These are phyloP conservation scores for Moxostoma hubbsi DNA, from an alignment of 2,797 vertebrate genomes.

Conservation along the genomic window DNA sequence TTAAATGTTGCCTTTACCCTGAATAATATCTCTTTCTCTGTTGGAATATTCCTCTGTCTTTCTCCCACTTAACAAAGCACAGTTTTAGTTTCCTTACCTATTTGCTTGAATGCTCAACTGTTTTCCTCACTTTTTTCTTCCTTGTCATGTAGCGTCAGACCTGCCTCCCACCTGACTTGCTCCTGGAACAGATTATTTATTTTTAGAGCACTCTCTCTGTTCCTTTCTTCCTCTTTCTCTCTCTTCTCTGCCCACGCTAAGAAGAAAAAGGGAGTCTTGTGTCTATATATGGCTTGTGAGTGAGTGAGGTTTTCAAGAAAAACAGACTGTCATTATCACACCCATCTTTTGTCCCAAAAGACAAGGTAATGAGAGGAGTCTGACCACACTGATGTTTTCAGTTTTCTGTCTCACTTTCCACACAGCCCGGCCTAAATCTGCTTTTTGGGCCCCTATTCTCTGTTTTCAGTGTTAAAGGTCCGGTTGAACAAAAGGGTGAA, in stretches of 20 bases:
- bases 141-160: constrained; percentile 60
- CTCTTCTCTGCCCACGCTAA: constrained; percentile 60
- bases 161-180: constrained; percentile 74
- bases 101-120: constrained; percentile 16
- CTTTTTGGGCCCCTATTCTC: background rate
- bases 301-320: constrained; percentile 60
- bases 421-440: background rate
- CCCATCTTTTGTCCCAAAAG: constrained; percentile 38
- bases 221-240: background rate
- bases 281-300: constrained; percentile 65
- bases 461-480: background rate
- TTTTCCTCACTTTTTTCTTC: constrained; percentile 59
- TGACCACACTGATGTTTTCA: constrained; percentile 14
- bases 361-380: constrained; percentile 32
- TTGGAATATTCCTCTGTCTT: constrained; percentile 21
- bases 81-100: constrained; percentile 15
- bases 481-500: no score
- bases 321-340: constrained; percentile 44
- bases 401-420: constrained; percentile 21
- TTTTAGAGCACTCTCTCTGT: constrained; percentile 76
- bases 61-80: constrained; percentile 6
- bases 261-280: constrained; percentile 62
- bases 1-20: no score
- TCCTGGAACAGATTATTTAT: constrained; percentile 79
- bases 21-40: constrained; percentile 16